Base-by-base conservation (phyloP, 2,797 vertebrate genomes). In the Moxostoma hubbsi region DNA sequence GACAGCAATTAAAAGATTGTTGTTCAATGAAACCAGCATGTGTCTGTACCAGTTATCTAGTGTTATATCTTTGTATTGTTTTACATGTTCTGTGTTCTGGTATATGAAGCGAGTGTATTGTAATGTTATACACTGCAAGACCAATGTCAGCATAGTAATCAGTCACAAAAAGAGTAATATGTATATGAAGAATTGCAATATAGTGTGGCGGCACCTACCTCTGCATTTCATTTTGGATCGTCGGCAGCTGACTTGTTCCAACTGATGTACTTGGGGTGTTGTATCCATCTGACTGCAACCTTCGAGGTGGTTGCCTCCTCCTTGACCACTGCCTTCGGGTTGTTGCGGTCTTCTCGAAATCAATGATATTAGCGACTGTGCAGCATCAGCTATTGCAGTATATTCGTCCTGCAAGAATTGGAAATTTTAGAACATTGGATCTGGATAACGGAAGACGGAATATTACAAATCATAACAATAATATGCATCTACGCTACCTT, bases 371-470 rank as follows among this genome's bases (percentile, higher is more conserved):
- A 58, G 15, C 55, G 55, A 58, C 55, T 58, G 55, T 58, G 57
- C 57, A 58, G 57, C 15, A 58, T 58, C 15, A 58, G 57, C 57
- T 58, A 58, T 58, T 58, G 57, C 57, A 58, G 57, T 58, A 58
- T 58, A 58, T 58, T 58, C 57, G n/a, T 58, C 57, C 57, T 58
- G 57, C 57, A 58, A 18, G n/a, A 58, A n/a, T n/a, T 58, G 15
- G 57, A 58, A 0, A 18, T 58, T 58, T 58, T 58, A 58, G 57
- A 58, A 58, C 57, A 58, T 18, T 18, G 57, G 57, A 58, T 58
- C 15, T 58, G 57, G 57, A 58, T n/a, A 58, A 15, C 15, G 6
- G 55, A 57, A 57, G 55, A 58, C 15, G n/a, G n/a, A n/a, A n/a
- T 58, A 58, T 58, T 18, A 18, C 57, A 58, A 58, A 58, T 58